A percentile compares a stretch with the other conserved stretches of the same genome.
These are phyloP conservation scores for Sesia apiformis DNA, from an alignment of 2,888 invertebrate species.

Conservation along the genomic window DNA sequence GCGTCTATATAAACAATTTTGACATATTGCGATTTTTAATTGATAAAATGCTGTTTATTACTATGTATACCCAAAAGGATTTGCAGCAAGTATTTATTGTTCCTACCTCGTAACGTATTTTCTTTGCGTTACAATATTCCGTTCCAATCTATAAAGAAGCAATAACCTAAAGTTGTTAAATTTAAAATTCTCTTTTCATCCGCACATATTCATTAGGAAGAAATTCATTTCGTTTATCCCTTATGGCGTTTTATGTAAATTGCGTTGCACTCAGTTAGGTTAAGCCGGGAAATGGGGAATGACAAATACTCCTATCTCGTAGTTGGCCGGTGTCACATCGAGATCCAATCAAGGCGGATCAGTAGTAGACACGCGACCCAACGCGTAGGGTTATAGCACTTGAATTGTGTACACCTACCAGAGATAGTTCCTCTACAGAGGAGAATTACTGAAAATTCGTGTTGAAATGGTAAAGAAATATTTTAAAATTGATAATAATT, in stretches of 20 bases:
- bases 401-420: slow-evolving; percentile 11
- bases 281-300: slow-evolving; percentile 10
- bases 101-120: no score
- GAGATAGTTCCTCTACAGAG: not conserved
- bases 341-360: slow-evolving; percentile 24
- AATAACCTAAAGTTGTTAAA: no score
- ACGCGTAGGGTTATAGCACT: slow-evolving; percentile 14
- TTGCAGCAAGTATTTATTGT: not conserved
- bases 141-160: no score
- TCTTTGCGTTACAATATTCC: no score
- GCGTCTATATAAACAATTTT: no score
- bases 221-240: not conserved
- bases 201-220: not conserved
- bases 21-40: not conserved
- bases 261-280: slow-evolving; percentile 9
- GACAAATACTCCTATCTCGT: slow-evolving; percentile 14
- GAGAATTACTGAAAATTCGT: not conserved
- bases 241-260: slow-evolving; percentile 4
- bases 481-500: no score
- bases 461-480: no score
- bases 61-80: not conserved
- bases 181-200: not conserved
- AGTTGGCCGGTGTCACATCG: slow-evolving; percentile 16
- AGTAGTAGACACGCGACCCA: slow-evolving; percentile 3
- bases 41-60: not conserved